These are phyloP conservation scores for Willisornis vidua DNA, from an alignment of 2,113 vertebrate genomes.

Conservation along the genomic window DNA sequence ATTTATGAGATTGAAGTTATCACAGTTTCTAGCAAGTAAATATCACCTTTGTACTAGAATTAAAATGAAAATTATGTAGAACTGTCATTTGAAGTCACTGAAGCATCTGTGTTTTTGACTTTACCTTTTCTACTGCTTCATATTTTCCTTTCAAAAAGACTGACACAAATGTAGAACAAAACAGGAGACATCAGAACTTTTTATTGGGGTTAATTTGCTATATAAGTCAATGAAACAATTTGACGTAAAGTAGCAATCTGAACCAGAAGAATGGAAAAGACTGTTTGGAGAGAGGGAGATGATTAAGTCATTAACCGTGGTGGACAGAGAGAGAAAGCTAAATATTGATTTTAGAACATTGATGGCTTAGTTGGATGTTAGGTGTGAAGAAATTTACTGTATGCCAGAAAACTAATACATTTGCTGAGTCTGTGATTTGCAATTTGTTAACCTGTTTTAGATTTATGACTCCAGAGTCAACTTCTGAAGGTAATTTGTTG, in stretches of 20 bases:
- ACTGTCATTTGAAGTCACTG: not conserved
- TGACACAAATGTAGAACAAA: not conserved
- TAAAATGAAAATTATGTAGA: not conserved
- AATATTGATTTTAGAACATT: conserved; percentile 8
- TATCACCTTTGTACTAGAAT: not conserved
- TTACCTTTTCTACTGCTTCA: not conserved
- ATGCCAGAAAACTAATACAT: not conserved
- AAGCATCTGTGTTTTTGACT: not conserved
- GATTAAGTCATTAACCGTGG: not conserved
- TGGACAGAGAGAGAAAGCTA: not conserved
- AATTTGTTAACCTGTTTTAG: not conserved
- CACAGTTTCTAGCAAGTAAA: not conserved
- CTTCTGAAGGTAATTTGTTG: not conserved
- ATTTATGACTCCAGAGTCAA: conserved; percentile 3
- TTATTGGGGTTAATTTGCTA: not conserved
- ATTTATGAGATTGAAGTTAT: not conserved
- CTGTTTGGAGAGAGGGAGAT: not conserved
- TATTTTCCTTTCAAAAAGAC: not conserved
- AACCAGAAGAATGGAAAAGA: not conserved
- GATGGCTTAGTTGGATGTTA: not conserved
- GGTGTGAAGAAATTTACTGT: not conserved
- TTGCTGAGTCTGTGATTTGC: not conserved
- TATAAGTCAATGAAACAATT: not conserved
- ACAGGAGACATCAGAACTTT: not conserved
- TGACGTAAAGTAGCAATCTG: not conserved